A percentile compares a stretch with the other conserved stretches of the same genome.
Conservation (phyloP, 35 echinoderm and acorn worm genomes). For the Antedon bifida region DNA sequence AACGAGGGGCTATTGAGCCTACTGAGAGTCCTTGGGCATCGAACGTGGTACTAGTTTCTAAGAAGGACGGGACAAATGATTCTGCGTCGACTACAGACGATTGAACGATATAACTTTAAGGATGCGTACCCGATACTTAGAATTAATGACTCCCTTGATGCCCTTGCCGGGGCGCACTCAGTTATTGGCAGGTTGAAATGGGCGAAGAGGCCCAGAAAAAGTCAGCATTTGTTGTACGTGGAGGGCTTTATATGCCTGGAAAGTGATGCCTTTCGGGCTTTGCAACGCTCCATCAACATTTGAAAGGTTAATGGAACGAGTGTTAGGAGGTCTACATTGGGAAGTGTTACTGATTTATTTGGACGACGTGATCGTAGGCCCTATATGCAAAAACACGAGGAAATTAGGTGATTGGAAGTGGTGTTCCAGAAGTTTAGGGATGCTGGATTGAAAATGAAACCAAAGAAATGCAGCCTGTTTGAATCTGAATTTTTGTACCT, state of each 20-base stretch:
- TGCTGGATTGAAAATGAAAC: too few relatives aligned
- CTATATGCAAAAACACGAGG: too few relatives aligned
- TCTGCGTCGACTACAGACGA: conserved; percentile 40
- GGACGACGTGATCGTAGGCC: too few relatives aligned
- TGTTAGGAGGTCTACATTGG: too few relatives aligned
- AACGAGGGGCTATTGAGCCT: conserved; percentile 23
- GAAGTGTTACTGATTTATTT: too few relatives aligned
- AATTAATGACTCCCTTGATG: conserved; percentile 37
- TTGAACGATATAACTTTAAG: conserved; percentile 39
- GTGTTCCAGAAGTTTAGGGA: too few relatives aligned
- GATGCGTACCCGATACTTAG: conserved; percentile 29
- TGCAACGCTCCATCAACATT: too few relatives aligned
- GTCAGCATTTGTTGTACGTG: conserved; percentile 42
- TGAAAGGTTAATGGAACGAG: too few relatives aligned
- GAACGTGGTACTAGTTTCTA: conserved; percentile 30
- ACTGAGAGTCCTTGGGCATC: conserved; percentile 21
- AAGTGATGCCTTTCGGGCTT: too few relatives aligned
- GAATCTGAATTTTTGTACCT: conserved; percentile 14
- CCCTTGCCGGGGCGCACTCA: conserved; percentile 1
- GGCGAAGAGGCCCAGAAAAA: conserved; percentile 26
- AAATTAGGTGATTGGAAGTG: too few relatives aligned
- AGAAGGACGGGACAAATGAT: conserved; percentile 39
- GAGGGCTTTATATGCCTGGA: not conserved
- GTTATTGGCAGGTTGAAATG: conserved; percentile 66
- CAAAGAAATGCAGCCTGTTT: too few relatives aligned